Evolutionary conservation across 2,797 vertebrate genomes (phyloP), one percentile per base, ranked within the genome.

Genomic region (Aeoliscus strigatus): DNA sequence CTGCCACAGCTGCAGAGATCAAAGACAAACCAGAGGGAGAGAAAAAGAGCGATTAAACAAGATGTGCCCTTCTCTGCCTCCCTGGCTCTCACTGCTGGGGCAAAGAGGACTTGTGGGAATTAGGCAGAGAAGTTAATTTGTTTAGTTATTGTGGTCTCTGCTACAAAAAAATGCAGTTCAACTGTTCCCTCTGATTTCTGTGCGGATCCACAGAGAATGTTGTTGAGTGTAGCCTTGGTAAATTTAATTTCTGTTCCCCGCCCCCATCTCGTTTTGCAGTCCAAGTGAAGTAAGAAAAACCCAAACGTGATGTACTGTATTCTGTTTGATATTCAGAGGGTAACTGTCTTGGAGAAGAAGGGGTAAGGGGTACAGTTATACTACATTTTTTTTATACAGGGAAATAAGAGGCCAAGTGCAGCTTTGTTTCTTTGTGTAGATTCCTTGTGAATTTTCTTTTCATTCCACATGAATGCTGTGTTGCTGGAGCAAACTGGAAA

Each of bases 21-120:
- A 86, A 88, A 84, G 86, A 90, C 66, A 94, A 96, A 82, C 76
- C 90, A 75, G 88, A 91, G 56, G 90, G 71, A 66, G 91, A 93
- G 83, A 97, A 96, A 83, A 97, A 97, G 73, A 92, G 92, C 27
- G 93, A 97, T 80, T 91, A 86, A 86, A 29, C 31, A 8, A 31
- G 35, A 49, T 52, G 36, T 13, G 5, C 44, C 46, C 62, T 61
- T 27, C 39, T 58, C 63, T 50, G 36, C 75, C 60, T 57, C 53
- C 68, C 57, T 38, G 42, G 41, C 58, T 51, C 62, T 66, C 36
- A 12, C 44, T 50, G 58, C 60, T 56, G 56, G 73, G 54, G 59
- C 30, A 15, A 74, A 80, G 87, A 75, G 77, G 69, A 83, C 75
- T 77, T 49, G 51, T 73, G 63, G 60, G 79, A 70, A 49, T 65